Evolutionary conservation across 1,140 invertebrate genomes (phyloP), one percentile per base, ranked within the genome.

Genomic region (Himalopsyche phryganea): DNA sequence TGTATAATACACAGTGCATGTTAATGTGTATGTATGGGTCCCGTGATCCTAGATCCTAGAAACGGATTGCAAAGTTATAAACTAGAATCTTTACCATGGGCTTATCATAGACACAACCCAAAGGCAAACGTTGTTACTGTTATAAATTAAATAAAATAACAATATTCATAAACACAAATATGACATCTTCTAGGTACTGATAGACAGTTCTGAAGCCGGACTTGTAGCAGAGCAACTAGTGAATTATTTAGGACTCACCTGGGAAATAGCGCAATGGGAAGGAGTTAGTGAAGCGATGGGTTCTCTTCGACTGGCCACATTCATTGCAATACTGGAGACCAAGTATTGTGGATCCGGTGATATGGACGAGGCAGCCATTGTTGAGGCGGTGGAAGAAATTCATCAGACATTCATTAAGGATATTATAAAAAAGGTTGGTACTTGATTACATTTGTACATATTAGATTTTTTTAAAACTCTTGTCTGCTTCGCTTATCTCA

Each of bases 401-500:
- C 85, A 87, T 66, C 84, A 89, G 62, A 87, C 83, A n/a, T 89
- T 88, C 51, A 82, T 91, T 38, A 82, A 87, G 51, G 88, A 91
- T 75, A 86, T 90, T 33, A 83, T 91, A n/a, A 90, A 90, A 73
- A 90, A 90, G 79, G 86, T 86, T 33, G 14, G 9, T 40, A 40
- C n/a, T n/a, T n/a, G n/a, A n/a, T n/a, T n/a, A n/a, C n/a, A n/a
- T 7, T 7, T 35, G n/a, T 35, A n/a, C n/a, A 35, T 35, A n/a
- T n/a, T n/a, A n/a, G n/a, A n/a, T n/a, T n/a, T n/a, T n/a, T n/a
- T n/a, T n/a, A n/a, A n/a, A n/a, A n/a, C n/a, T n/a, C n/a, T n/a
- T n/a, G n/a, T n/a, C n/a, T n/a, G n/a, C n/a, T n/a, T n/a, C n/a
- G n/a, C n/a, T n/a, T n/a, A n/a, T n/a, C n/a, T n/a, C n/a, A n/a